phyloP scores from a whole-genome alignment of 2,797 vertebrate species.

The Sebastolobus alascanus region DNA sequence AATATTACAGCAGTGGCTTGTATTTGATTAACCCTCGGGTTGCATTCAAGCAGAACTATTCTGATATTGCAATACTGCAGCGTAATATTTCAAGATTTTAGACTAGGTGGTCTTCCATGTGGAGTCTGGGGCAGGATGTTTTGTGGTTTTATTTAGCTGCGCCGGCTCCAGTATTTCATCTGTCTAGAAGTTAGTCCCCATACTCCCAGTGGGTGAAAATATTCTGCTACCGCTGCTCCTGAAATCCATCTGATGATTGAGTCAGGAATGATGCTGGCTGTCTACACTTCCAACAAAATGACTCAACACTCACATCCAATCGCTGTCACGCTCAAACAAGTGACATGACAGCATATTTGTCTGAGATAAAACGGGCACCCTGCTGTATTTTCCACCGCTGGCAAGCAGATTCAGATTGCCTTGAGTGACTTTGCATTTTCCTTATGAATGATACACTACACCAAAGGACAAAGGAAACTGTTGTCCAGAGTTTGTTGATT shows the following conservation, averaged over 20 bases:
- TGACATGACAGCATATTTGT: slow-evolving; percentile 45
- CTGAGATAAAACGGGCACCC: slow-evolving; percentile 26
- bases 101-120: slow-evolving; percentile 16
- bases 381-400: slow-evolving; percentile 19
- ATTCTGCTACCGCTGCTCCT: slow-evolving; percentile 35
- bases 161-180: slow-evolving; percentile 34
- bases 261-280: slow-evolving; percentile 47
- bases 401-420: neutral
- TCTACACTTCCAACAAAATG: slow-evolving; percentile 50
- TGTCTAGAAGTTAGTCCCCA: slow-evolving; percentile 20
- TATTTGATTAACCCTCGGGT: neutral
- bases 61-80: neutral
- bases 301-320: slow-evolving; percentile 59
- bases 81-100: neutral
- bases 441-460: neutral
- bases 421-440: neutral
- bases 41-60: slow-evolving; percentile 10
- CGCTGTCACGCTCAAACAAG: slow-evolving; percentile 37
- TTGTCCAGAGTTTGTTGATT: neutral
- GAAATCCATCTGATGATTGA: slow-evolving; percentile 57
- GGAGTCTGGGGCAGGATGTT: slow-evolving; percentile 4
- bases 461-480: neutral
- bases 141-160: slow-evolving; percentile 17
- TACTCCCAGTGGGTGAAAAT: slow-evolving; percentile 42
- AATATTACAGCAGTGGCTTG: neutral